phyloP scores from a whole-genome alignment of 1,140 invertebrate genomes.

The Tenebrio molitor region DNA sequence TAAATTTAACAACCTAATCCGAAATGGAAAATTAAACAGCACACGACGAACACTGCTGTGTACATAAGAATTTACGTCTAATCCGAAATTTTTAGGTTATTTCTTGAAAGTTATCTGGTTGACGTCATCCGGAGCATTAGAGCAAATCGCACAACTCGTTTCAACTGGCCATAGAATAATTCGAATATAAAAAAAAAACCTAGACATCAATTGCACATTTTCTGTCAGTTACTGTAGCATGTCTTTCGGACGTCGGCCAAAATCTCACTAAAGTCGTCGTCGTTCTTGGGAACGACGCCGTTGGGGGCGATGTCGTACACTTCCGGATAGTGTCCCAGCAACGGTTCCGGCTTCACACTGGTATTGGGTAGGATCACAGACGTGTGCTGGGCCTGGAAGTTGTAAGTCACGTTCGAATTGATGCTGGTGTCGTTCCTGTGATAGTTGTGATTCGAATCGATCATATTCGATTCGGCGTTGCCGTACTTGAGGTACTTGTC shows the following conservation, averaged over 20 bases:
- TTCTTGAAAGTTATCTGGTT: constrained; percentile 3
- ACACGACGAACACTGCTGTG: constrained; percentile 31
- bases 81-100: constrained; percentile 42
- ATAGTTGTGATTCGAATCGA: constrained; percentile 72
- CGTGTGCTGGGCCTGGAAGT: constrained; percentile 64
- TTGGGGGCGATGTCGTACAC: constrained; percentile 58
- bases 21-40: constrained; percentile 29
- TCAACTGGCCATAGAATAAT: constrained; percentile 27
- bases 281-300: constrained; percentile 70
- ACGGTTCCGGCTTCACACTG: constrained; percentile 64
- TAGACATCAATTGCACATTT: constrained; percentile 18
- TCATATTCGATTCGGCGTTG: constrained; percentile 67
- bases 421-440: constrained; percentile 60
- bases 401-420: constrained; percentile 63
- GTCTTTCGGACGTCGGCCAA: constrained; percentile 87
- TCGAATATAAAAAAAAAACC: constrained; percentile 25
- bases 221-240: constrained; percentile 83
- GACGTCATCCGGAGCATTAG: constrained; percentile 17
- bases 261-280: constrained; percentile 89
- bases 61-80: constrained; percentile 17
- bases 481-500: constrained; percentile 78
- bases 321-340: constrained; percentile 58
- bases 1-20: constrained; percentile 37
- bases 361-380: constrained; percentile 67
- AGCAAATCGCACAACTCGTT: not conserved